phyloP scores from a whole-genome alignment of 2,888 invertebrate genomes.

The Psylliodes chrysocephalus region DNA sequence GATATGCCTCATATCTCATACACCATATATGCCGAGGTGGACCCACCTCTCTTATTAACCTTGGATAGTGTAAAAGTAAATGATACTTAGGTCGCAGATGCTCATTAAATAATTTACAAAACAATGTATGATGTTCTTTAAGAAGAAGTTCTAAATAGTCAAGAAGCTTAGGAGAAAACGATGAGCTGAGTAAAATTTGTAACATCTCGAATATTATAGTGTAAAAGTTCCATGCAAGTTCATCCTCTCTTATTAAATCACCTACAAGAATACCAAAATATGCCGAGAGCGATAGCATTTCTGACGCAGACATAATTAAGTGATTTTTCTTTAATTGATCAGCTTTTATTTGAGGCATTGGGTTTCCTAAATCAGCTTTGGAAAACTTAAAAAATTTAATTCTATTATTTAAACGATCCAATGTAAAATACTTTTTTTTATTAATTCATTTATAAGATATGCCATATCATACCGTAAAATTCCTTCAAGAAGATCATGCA shows the following conservation, averaged over 20 bases:
- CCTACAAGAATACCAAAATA: constrained; percentile 32
- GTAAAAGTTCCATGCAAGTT: constrained; percentile 25
- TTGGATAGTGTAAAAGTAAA: constrained; percentile 39
- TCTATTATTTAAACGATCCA: constrained; percentile 24
- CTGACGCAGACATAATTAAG: constrained; percentile 30
- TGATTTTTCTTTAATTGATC: constrained; percentile 25
- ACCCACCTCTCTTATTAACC: constrained; percentile 33
- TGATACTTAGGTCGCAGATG: constrained; percentile 37
- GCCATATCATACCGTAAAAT: constrained; percentile 32
- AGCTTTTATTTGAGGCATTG: constrained; percentile 18
- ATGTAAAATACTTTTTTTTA: constrained; percentile 16
- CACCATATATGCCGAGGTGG: constrained; percentile 24
- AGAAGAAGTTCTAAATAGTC: constrained; percentile 3
- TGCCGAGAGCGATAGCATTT: constrained; percentile 29
- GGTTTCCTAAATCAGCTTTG: constrained; percentile 18
- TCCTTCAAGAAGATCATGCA: constrained; percentile 33
- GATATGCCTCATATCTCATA: constrained; percentile 38
- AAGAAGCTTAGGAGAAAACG: neutral
- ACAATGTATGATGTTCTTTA: constrained; percentile 27
- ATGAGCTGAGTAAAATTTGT: neutral
- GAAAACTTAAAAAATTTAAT: constrained; percentile 31
- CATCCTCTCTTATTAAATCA: constrained; percentile 30
- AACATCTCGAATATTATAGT: constrained; percentile 20
- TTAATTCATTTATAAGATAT: constrained; percentile 21
- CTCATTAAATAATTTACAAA: constrained; percentile 22